phyloP scores from a whole-genome alignment of 2,797 vertebrate species.

The Buphagus erythrorhynchus region DNA sequence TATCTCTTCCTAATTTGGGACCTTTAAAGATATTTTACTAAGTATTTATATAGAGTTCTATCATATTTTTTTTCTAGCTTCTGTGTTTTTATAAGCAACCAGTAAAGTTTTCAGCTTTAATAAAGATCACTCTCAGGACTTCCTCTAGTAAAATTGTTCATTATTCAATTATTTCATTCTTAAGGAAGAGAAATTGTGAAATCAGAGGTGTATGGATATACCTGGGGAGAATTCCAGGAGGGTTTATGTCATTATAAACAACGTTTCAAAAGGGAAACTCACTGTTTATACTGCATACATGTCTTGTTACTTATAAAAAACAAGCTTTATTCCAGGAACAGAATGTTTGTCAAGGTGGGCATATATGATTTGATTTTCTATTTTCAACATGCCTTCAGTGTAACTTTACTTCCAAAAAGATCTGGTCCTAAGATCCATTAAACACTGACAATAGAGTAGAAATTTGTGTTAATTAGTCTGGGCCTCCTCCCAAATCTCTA shows the following conservation, averaged over 20 bases:
- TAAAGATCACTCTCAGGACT: neutral
- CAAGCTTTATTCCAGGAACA: neutral
- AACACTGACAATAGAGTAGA: neutral
- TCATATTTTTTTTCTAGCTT: neutral
- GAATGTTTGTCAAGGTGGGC: constrained; percentile 21
- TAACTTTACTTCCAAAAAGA: constrained; percentile 5
- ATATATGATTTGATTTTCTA: neutral
- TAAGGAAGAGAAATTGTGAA: neutral
- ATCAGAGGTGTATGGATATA: neutral
- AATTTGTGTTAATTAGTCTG: constrained; percentile 48
- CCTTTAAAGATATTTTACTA: neutral
- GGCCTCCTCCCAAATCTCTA: constrained; percentile 46
- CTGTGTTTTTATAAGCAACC: neutral
- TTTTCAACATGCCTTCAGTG: neutral
- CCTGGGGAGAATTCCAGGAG: neutral
- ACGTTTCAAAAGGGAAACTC: neutral
- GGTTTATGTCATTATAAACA: neutral
- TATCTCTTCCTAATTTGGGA: neutral
- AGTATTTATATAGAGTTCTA: neutral
- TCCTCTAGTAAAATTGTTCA: neutral
- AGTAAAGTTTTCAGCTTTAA: neutral
- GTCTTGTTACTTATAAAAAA: neutral
- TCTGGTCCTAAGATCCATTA: neutral
- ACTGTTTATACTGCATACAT: neutral
- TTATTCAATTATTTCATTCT: neutral